These are phyloP conservation scores for Hypselothyrea guttata DNA, from an alignment of 2,888 invertebrate genomes.

Conservation along the genomic window DNA sequence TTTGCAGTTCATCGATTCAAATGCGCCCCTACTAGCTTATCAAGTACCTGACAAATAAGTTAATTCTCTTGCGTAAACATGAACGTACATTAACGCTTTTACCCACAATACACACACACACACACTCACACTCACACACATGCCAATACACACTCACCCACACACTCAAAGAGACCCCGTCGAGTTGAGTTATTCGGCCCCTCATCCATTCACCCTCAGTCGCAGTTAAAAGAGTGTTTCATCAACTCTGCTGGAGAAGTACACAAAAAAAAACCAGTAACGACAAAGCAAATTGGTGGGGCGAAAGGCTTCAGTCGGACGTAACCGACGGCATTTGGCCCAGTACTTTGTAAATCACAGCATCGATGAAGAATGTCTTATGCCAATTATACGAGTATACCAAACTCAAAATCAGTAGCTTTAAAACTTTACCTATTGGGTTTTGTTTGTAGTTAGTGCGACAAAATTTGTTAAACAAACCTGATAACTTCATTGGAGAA, in stretches of 20 bases:
- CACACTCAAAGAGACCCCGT: constrained; percentile 21
- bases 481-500: no score
- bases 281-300: neutral
- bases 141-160: constrained; percentile 5
- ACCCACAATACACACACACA: constrained; percentile 12
- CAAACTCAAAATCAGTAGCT: no score
- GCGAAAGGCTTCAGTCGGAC: no score
- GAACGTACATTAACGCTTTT: constrained; percentile 65
- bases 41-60: constrained; percentile 78
- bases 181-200: constrained; percentile 12
- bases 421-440: no score
- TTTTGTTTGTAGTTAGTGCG: no score
- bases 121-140: constrained; percentile 10
- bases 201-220: constrained; percentile 3
- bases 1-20: constrained; percentile 70
- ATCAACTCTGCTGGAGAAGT: constrained; percentile 53
- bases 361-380: no score
- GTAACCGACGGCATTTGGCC: no score
- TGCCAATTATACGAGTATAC: no score
- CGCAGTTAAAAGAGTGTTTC: constrained; percentile 47
- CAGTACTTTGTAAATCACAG: no score
- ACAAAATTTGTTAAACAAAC: no score
- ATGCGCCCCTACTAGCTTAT: constrained; percentile 75
- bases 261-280: constrained; percentile 18
- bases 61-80: constrained; percentile 74